Evolutionary conservation across 2,113 vertebrate genomes (phyloP).

Genomic region (Kryptolebias marmoratus): DNA sequence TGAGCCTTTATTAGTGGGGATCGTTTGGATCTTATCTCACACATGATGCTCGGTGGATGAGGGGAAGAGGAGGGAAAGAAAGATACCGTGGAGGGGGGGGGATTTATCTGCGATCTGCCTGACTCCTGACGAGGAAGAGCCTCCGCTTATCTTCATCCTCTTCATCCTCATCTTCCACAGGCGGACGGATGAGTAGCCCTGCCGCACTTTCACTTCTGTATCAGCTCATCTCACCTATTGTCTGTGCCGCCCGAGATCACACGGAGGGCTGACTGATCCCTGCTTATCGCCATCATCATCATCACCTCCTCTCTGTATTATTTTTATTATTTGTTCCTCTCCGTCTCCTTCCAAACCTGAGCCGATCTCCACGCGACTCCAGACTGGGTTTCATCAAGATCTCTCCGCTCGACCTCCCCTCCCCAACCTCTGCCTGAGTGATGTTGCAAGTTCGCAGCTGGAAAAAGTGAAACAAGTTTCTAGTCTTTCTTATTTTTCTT

Average conservation of each 20-base stretch:
- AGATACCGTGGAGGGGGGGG: conserved; percentile 6
- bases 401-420: conserved; percentile 24
- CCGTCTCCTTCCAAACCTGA: not conserved
- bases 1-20: conserved; percentile 78
- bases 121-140: conserved; percentile 54
- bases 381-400: not conserved
- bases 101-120: conserved; percentile 60
- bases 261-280: conserved; percentile 23
- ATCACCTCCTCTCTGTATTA: not conserved
- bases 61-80: conserved; percentile 10
- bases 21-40: conserved; percentile 75
- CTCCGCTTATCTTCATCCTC: conserved; percentile 41
- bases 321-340: too few species aligned
- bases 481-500: not conserved
- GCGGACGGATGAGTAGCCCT: conserved; percentile 66
- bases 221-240: conserved; percentile 81
- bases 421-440: not conserved
- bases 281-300: not conserved
- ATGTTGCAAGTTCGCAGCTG: conserved; percentile 35
- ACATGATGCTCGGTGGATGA: conserved; percentile 59
- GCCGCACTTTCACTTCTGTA: conserved; percentile 69
- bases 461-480: conserved; percentile 41
- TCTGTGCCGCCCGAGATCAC: conserved; percentile 70
- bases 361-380: conserved; percentile 11
- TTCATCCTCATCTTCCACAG: conserved; percentile 57